Evolutionary conservation across 92 coral and sea anemone species (phyloP).

Genomic region (Zoanthus sociatus): DNA sequence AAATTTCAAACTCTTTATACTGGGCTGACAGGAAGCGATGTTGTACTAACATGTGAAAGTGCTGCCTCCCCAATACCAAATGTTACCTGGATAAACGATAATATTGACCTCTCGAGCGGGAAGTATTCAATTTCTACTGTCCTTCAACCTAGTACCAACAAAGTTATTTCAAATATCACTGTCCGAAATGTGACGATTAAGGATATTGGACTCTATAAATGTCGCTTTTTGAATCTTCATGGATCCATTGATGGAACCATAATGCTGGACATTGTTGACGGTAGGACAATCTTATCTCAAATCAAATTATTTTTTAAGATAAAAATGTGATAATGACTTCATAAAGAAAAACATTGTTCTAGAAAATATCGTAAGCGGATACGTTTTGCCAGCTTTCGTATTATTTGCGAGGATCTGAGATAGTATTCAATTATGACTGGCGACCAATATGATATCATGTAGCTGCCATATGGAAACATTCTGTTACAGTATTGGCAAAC

Average conservation of each 20-base stretch:
- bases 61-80: neutral
- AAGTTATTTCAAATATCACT: neutral
- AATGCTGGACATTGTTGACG: neutral
- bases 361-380: too few species aligned
- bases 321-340: too few species aligned
- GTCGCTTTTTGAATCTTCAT: neutral
- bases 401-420: too few species aligned
- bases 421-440: too few species aligned
- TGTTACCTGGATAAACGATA: conserved; percentile 4
- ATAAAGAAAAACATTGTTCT: too few species aligned
- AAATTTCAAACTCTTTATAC: neutral
- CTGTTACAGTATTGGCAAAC: too few species aligned
- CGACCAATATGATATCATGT: too few species aligned
- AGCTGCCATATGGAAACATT: too few species aligned
- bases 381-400: too few species aligned
- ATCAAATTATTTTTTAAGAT: too few species aligned
- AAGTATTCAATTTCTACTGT: neutral
- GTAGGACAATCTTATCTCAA: neutral
- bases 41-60: neutral
- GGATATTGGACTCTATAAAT: neutral
- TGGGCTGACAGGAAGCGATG: neutral
- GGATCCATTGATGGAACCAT: neutral
- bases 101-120: neutral
- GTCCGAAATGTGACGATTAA: neutral
- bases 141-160: neutral